Evolutionary conservation across 2,888 invertebrate species (phyloP).

Genomic region (Cyrtodaria siliqua): DNA sequence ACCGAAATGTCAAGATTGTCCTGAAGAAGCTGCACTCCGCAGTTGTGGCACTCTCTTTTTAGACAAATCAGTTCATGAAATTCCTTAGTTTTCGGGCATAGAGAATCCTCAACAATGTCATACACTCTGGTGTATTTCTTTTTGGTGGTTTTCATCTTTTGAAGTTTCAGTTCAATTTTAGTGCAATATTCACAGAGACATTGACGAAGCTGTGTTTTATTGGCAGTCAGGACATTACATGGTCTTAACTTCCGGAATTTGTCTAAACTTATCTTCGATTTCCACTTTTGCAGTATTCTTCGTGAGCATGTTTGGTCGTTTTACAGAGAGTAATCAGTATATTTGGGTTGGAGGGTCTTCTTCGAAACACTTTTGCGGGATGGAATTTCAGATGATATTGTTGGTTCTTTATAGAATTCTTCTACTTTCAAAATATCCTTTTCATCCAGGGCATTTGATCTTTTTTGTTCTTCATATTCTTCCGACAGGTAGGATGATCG

Average conservation of each 20-base stretch:
- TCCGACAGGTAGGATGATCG: conserved; percentile 1
- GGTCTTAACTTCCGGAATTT: conserved; percentile 23
- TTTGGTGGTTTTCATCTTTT: background rate
- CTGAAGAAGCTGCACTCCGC: background rate
- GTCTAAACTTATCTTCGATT: no score
- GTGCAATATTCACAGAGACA: conserved; percentile 33
- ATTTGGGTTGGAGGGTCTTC: conserved; percentile 2
- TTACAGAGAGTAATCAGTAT: no score
- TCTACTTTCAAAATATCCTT: background rate
- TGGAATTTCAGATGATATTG: conserved; percentile 10
- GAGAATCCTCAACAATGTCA: conserved; percentile 16
- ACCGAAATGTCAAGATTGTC: background rate
- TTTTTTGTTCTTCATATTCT: conserved; percentile 6
- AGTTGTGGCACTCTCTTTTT: conserved; percentile 8
- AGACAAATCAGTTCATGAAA: conserved; percentile 18
- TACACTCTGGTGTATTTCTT: conserved; percentile 10
- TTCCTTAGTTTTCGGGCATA: conserved; percentile 14
- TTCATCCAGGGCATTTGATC: conserved; percentile 15
- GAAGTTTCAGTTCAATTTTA: conserved; percentile 18
- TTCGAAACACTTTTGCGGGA: conserved; percentile 17
- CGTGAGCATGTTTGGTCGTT: conserved; percentile 5
- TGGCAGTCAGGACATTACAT: conserved; percentile 23
- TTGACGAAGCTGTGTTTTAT: conserved; percentile 28
- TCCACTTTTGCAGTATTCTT: conserved; percentile 9
- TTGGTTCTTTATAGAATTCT: conserved; percentile 9